Evolutionary conservation across 2,888 invertebrate species (phyloP).

Genomic region (Rhimphoctona megacephalus): DNA sequence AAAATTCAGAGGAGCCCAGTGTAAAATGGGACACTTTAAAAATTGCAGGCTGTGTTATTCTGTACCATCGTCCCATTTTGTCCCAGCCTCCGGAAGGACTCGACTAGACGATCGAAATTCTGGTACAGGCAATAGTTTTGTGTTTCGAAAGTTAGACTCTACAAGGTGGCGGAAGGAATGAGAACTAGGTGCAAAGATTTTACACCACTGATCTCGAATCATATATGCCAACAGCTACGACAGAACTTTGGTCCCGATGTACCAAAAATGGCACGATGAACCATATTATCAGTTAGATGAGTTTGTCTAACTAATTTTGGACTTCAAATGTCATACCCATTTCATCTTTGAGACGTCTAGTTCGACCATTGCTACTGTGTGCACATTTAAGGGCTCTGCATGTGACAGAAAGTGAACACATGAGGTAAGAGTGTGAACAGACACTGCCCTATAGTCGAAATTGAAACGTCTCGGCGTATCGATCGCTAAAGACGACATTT

Average conservation of each 20-base stretch:
- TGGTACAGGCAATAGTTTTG: not conserved
- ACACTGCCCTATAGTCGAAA: slow-evolving; percentile 2
- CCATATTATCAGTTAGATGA: not conserved
- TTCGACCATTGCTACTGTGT: not conserved
- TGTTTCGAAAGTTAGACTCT: not conserved
- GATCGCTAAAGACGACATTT: slow-evolving; percentile 53
- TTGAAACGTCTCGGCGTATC: slow-evolving; percentile 65
- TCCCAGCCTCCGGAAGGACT: not conserved
- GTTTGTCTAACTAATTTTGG: not conserved
- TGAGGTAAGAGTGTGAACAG: slow-evolving; percentile 27
- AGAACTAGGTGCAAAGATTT: not conserved
- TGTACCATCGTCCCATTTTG: no score
- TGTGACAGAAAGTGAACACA: slow-evolving; percentile 20
- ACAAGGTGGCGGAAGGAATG: not conserved
- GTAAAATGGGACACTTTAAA: no score
- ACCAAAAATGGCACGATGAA: not conserved
- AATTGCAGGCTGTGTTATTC: no score
- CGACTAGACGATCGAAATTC: not conserved
- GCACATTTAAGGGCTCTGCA: not conserved
- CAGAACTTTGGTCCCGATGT: not conserved
- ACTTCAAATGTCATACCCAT: not conserved
- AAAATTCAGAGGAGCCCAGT: no score
- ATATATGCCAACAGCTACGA: not conserved
- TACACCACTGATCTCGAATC: not conserved
- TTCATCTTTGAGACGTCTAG: not conserved